A percentile compares a stretch with the other conserved stretches of the same genome.
phyloP scores from a whole-genome alignment of 2,888 invertebrate genomes.

The Cephus sareptanus region DNA sequence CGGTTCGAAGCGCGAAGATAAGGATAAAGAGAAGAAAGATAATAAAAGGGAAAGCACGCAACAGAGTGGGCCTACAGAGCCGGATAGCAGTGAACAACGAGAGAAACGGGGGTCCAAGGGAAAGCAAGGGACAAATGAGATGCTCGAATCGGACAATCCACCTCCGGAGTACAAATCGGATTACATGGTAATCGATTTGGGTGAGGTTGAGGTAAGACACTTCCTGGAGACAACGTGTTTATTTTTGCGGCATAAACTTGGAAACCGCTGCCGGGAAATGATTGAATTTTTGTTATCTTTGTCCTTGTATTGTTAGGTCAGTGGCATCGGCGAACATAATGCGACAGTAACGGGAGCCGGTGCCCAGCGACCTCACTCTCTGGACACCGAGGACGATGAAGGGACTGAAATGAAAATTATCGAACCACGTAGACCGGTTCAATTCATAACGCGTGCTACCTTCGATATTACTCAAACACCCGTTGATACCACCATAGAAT shows the following conservation, averaged over 20 bases:
- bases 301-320: conserved; percentile 37
- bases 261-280: neutral
- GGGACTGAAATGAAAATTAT: conserved; percentile 65
- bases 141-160: conserved; percentile 61
- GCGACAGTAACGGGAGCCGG: conserved; percentile 49
- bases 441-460: conserved; percentile 57
- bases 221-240: neutral
- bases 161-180: conserved; percentile 62
- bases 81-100: conserved; percentile 37
- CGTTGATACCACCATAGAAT: conserved; percentile 59
- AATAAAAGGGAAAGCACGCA: conserved; percentile 37
- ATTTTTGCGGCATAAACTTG: neutral
- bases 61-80: conserved; percentile 28
- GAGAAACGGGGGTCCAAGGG: conserved; percentile 47
- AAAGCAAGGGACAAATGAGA: conserved; percentile 61
- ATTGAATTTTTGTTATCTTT: neutral
- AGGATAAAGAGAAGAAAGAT: conserved; percentile 57
- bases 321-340: conserved; percentile 49
- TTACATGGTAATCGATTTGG: conserved; percentile 67
- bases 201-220: conserved; percentile 58
- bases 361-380: conserved; percentile 50
- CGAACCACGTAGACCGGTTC: conserved; percentile 56
- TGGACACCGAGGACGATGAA: conserved; percentile 59
- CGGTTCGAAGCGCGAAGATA: conserved; percentile 54
- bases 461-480: conserved; percentile 58